A percentile compares a stretch with the other conserved stretches of the same genome.
Conservation (phyloP, 2,888 invertebrate species). For the Electrophaes corylata region DNA sequence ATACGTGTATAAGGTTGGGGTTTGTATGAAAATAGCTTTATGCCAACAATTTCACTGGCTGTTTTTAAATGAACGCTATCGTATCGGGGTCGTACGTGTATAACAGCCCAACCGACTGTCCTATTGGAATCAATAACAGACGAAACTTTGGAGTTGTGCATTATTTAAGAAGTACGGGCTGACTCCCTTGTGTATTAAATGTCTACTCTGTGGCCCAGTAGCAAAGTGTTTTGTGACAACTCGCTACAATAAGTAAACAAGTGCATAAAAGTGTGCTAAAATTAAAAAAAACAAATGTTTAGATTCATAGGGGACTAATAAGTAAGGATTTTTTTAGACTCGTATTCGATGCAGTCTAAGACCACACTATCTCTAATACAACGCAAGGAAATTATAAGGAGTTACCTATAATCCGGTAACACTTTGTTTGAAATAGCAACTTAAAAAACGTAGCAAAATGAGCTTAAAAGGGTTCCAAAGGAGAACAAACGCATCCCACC, state of each 20-base stretch:
- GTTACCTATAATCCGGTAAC: no score
- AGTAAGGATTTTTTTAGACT: no score
- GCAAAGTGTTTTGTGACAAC: slow-evolving; percentile 13
- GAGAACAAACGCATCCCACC: slow-evolving; percentile 16
- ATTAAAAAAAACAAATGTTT: not conserved
- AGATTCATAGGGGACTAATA: no score
- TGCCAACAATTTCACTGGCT: no score
- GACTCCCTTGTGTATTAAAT: slow-evolving; percentile 32
- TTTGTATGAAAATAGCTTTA: no score
- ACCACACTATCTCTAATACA: no score
- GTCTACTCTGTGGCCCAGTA: not conserved
- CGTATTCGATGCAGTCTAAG: no score
- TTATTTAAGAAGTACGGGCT: slow-evolving; percentile 56
- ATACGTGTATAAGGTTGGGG: no score
- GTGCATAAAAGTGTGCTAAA: not conserved
- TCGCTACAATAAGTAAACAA: not conserved
- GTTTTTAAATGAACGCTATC: no score
- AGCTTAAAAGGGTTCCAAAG: not conserved
- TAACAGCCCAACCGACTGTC: slow-evolving; percentile 22
- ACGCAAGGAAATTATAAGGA: no score
- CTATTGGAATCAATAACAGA: slow-evolving; percentile 39
- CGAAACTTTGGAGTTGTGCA: slow-evolving; percentile 52
- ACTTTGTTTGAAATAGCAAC: no score
- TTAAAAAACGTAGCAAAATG: not conserved
- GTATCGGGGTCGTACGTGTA: no score